Evolutionary conservation across 2,888 invertebrate species (phyloP).

Genomic region (Anthoptus insignis): DNA sequence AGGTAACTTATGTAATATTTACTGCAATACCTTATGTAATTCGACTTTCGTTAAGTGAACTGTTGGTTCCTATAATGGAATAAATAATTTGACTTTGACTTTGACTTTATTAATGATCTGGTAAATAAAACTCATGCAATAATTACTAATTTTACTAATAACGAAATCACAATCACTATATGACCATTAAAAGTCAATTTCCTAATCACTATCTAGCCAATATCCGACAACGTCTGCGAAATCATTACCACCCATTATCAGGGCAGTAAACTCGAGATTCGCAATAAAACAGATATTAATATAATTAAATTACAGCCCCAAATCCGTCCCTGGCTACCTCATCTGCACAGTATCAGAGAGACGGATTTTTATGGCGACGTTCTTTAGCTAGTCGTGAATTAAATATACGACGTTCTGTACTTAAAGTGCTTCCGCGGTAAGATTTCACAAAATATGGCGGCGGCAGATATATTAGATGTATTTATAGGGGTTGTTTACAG

Average conservation of each 20-base stretch:
- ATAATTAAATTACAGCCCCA: slow-evolving; percentile 75
- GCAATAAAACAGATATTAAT: slow-evolving; percentile 83
- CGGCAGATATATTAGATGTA: slow-evolving; percentile 40
- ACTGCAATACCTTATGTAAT: no score
- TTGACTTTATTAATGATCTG: no score
- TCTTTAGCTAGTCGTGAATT: slow-evolving; percentile 81
- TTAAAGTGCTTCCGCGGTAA: slow-evolving; percentile 82
- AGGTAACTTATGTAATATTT: no score
- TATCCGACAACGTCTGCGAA: slow-evolving; percentile 59
- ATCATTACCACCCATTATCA: slow-evolving; percentile 80
- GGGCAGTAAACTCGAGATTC: slow-evolving; percentile 79
- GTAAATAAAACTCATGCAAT: no score
- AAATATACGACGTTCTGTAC: slow-evolving; percentile 81
- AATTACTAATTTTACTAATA: neutral
- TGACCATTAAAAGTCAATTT: slow-evolving; percentile 15
- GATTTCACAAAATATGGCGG: slow-evolving; percentile 81
- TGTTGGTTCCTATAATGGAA: no score
- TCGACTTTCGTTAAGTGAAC: no score
- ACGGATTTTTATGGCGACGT: slow-evolving; percentile 85
- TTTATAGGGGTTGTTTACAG: slow-evolving; percentile 32
- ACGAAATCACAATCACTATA: slow-evolving; percentile 29
- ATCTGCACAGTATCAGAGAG: slow-evolving; percentile 84
- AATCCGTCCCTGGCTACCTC: slow-evolving; percentile 80
- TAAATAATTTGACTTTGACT: no score
- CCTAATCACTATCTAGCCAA: slow-evolving; percentile 22